A percentile compares a stretch with the other conserved stretches of the same genome.
phyloP scores from a whole-genome alignment of 2,888 invertebrate genomes.

The Stictocephala bisonia region DNA sequence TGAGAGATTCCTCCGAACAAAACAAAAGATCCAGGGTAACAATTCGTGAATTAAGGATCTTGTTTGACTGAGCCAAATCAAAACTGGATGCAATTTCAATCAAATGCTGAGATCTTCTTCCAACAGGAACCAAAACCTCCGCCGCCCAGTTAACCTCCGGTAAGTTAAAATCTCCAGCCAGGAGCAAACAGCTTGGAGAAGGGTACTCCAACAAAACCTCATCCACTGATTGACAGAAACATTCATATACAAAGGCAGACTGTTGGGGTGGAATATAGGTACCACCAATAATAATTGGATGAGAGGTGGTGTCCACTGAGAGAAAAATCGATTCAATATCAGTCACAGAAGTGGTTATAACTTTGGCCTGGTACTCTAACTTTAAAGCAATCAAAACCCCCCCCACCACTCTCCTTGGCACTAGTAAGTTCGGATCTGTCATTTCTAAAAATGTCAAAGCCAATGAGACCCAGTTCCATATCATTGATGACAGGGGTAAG shows the following conservation, averaged over 20 bases:
- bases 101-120: not conserved
- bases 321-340: not conserved
- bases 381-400: not conserved
- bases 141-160: conserved; percentile 10
- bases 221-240: not conserved
- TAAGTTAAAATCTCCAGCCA: conserved; percentile 11
- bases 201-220: not conserved
- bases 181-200: not conserved
- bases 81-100: not conserved
- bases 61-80: not conserved
- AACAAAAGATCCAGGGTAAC: conserved; percentile 7
- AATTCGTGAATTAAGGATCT: not conserved
- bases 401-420: conserved; percentile 9
- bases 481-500: conserved; percentile 14
- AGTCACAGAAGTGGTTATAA: not conserved
- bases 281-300: conserved; percentile 19
- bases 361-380: not conserved
- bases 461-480: conserved; percentile 1
- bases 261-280: conserved; percentile 18
- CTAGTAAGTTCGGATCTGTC: not conserved
- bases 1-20: not conserved
- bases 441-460: conserved; percentile 5
- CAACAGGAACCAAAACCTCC: not conserved
- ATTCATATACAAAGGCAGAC: not conserved
- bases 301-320: not conserved